phyloP scores from a whole-genome alignment of 35 echinoderm and acorn worm species.

The Eucidaris tribuloides region DNA sequence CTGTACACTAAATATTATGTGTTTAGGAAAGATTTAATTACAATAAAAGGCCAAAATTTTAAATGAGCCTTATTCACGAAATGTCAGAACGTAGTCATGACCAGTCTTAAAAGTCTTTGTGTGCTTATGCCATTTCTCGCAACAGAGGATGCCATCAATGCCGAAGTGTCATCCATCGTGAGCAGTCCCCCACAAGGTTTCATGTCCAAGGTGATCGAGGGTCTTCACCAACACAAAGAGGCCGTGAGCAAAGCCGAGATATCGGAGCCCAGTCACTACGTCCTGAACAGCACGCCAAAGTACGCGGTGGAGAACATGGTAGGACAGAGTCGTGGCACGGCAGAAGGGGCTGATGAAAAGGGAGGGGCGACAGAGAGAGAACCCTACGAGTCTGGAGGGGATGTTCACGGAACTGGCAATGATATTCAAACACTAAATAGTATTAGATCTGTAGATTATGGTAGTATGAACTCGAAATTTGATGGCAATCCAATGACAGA shows the following conservation, averaged over 20 bases:
- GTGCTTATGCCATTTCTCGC: neutral
- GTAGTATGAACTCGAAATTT: neutral
- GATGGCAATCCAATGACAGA: neutral
- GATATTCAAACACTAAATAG: too few species aligned
- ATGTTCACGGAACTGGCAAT: neutral
- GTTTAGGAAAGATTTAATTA: too few species aligned
- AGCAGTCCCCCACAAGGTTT: slow-evolving; percentile 37
- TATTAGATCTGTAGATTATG: too few species aligned
- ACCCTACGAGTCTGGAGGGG: neutral
- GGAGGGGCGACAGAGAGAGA: neutral
- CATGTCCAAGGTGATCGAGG: slow-evolving; percentile 12
- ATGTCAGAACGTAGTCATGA: too few species aligned
- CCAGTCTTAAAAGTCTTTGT: too few species aligned
- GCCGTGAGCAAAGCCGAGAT: neutral
- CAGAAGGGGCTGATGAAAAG: neutral
- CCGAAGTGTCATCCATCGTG: slow-evolving; percentile 51
- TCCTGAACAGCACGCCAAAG: slow-evolving; percentile 20
- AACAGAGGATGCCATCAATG: slow-evolving; percentile 55
- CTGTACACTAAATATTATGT: too few species aligned
- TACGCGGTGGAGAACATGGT: neutral
- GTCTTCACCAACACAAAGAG: slow-evolving; percentile 8
- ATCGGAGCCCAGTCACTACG: neutral
- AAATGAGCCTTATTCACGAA: too few species aligned
- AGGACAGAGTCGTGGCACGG: neutral
- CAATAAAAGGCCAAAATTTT: too few species aligned